Evolutionary conservation across 1,140 invertebrate genomes (phyloP).

Genomic region (Zaprionus tsacasi): DNA sequence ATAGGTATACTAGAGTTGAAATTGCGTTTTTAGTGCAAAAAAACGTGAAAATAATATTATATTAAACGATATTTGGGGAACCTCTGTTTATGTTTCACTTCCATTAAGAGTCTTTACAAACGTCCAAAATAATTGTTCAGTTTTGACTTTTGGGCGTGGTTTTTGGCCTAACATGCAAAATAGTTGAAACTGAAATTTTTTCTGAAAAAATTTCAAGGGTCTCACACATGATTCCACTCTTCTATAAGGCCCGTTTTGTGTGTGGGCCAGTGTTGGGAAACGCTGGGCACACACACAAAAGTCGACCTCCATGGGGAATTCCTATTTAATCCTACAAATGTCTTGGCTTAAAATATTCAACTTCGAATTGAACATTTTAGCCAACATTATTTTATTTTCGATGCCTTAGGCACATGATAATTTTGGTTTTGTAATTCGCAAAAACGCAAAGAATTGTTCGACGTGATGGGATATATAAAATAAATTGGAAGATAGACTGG

Average conservation of each 20-base stretch:
- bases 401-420: conserved; percentile 41
- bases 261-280: conserved; percentile 23
- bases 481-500: conserved; percentile 54
- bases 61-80: conserved; percentile 50
- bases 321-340: conserved; percentile 35
- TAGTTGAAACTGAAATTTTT: conserved; percentile 80
- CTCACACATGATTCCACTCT: conserved; percentile 75
- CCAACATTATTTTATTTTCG: conserved; percentile 40
- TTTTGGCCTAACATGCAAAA: conserved; percentile 83
- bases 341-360: conserved; percentile 73
- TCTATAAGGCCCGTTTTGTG: conserved; percentile 20
- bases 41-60: conserved; percentile 70
- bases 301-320: not conserved
- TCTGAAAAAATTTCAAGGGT: conserved; percentile 55
- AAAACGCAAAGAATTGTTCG: conserved; percentile 84
- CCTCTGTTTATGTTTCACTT: conserved; percentile 66
- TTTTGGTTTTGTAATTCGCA: conserved; percentile 84
- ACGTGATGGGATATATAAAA: conserved; percentile 56
- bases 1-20: conserved; percentile 29
- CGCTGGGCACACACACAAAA: conserved; percentile 21
- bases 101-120: conserved; percentile 84
- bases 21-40: conserved; percentile 65
- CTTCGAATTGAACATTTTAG: conserved; percentile 62
- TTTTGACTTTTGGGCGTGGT: conserved; percentile 70
- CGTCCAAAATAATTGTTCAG: conserved; percentile 72